Base-by-base conservation (phyloP, 2,113 vertebrate species). In the Heloderma charlesbogerti region DNA sequence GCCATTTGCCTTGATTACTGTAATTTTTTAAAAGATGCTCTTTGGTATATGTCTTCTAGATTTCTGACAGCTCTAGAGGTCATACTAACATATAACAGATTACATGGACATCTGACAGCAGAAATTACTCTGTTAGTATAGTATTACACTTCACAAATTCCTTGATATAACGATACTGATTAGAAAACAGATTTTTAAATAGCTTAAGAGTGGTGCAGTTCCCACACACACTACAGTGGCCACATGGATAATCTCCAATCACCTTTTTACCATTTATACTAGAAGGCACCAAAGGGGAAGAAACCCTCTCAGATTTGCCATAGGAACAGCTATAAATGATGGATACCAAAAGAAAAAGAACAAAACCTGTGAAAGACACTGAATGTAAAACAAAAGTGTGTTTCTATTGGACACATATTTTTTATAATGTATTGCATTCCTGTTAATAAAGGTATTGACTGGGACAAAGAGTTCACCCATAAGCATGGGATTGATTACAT, bases 11-110 rank as follows among this genome's bases (percentile, higher is more conserved):
- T 48, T 34, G 51, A 84, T 75, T 75, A 75, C 37, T 75, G 51
- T 60, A 85, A 78, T 67, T 63, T 84, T 54, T 63, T 74, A 34
- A 45, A 78, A 91, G 89, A 91, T 90, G 60, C 20, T 20, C 57
- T 92, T 84, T 54, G 3, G 51, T 87, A 10, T 43, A 13, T 72
- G 57, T n/a, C n/a, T n/a, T n/a, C n/a, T n/a, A n/a, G n/a, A n/a
- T n/a, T n/a, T n/a, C n/a, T n/a, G n/a, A n/a, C n/a, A n/a, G n/a
- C n/a, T n/a, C n/a, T n/a, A n/a, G n/a, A n/a, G n/a, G n/a, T n/a
- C n/a, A n/a, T n/a, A n/a, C n/a, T n/a, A n/a, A n/a, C n/a, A n/a
- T n/a, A n/a, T n/a, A n/a, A n/a, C n/a, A n/a, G n/a, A n/a, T n/a
- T n/a, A n/a, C n/a, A n/a, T n/a, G n/a, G n/a, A n/a, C n/a, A n/a